Conservation (phyloP, 2,113 vertebrate genomes). For the Actenoides lindsayi region DNA sequence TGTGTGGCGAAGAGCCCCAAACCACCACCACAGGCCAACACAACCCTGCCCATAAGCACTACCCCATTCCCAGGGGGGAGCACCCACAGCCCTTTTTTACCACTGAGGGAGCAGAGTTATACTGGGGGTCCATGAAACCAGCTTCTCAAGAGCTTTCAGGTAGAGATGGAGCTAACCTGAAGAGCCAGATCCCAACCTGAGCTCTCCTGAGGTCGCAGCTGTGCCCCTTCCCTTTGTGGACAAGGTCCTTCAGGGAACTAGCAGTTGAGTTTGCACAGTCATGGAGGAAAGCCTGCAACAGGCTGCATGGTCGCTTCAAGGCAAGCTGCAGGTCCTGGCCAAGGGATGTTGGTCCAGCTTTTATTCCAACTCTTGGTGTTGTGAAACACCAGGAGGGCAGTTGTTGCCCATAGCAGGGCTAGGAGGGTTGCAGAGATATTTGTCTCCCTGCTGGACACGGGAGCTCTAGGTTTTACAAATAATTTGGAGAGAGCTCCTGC, state of each 20-base stretch:
- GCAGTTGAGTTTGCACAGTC: not conserved
- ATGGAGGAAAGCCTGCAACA: not conserved
- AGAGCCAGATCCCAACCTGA: not conserved
- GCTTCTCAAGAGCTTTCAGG: not conserved
- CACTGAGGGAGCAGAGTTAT: not conserved
- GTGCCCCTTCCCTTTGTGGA: not conserved
- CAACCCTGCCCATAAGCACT: not conserved
- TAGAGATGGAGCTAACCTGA: not conserved
- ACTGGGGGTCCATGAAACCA: not conserved
- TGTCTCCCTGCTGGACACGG: not conserved
- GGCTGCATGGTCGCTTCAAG: not conserved
- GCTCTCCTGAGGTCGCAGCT: not conserved
- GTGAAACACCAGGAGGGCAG: not conserved
- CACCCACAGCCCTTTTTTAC: not conserved
- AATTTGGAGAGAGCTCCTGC: not conserved
- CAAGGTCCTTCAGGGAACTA: not conserved
- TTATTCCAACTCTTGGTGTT: not conserved
- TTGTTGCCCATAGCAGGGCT: not conserved
- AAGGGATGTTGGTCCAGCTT: not conserved
- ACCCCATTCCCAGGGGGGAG: not conserved
- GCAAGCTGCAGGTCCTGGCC: not conserved
- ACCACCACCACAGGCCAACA: not conserved
- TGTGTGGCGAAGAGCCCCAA: not conserved
- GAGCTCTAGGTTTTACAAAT: not conserved
- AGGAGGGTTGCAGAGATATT: not conserved